Conservation (phyloP, 1,140 invertebrate genomes). For the Drosophila kanapiae region DNA sequence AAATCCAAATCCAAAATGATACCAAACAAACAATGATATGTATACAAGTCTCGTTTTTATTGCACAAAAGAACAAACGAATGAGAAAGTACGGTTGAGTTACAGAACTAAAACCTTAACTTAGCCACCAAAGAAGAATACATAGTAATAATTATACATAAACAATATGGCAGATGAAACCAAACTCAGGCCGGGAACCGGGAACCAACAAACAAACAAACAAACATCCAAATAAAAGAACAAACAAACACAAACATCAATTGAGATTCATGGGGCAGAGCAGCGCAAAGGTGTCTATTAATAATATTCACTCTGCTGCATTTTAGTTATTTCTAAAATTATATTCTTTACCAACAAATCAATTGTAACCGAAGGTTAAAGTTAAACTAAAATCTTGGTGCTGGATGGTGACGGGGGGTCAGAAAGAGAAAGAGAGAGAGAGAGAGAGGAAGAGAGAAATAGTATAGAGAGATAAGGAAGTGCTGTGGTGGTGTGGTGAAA, state of each 20-base stretch:
- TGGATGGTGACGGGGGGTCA: not conserved
- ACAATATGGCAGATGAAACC: constrained; percentile 42
- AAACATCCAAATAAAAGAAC: constrained; percentile 13
- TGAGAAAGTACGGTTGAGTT: constrained; percentile 34
- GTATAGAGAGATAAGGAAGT: constrained; percentile 9
- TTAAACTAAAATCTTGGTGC: not conserved
- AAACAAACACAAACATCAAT: constrained; percentile 24
- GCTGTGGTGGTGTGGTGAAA: constrained; percentile 37
- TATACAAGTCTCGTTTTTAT: constrained; percentile 71
- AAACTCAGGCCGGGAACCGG: constrained; percentile 16
- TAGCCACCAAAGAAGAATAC: constrained; percentile 41
- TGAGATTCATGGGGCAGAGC: constrained; percentile 5
- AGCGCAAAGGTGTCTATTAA: not conserved
- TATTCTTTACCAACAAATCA: not conserved
- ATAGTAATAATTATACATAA: constrained; percentile 47
- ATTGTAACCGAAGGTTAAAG: not conserved
- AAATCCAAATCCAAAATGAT: constrained; percentile 29
- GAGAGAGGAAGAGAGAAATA: not conserved
- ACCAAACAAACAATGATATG: constrained; percentile 72
- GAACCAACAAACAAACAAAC: constrained; percentile 21
- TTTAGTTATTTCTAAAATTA: not conserved
- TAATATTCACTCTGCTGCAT: not conserved
- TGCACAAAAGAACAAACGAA: constrained; percentile 56
- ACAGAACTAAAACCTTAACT: constrained; percentile 47
- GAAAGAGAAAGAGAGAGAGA: constrained; percentile 7